Conservation (phyloP, 2,888 invertebrate species). For the Prosapia bicincta region DNA sequence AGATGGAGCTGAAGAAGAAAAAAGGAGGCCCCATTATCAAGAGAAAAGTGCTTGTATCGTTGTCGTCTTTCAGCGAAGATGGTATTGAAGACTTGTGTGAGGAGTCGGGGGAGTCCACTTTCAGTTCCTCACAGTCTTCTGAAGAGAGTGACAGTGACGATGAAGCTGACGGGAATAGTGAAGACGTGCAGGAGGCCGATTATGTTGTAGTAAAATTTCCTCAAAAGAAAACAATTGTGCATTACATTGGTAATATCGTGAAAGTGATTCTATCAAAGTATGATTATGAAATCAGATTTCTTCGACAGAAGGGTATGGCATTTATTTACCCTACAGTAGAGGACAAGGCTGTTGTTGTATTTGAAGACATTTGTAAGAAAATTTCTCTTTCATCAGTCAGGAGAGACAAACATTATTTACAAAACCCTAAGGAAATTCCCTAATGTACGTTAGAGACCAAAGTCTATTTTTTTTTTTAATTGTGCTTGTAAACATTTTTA, state of each 20-base stretch:
- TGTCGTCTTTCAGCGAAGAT: background rate
- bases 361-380: no score
- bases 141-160: no score
- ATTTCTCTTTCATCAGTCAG: no score
- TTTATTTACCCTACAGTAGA: background rate
- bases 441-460: no score
- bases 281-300: background rate
- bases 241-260: background rate
- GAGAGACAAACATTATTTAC: no score
- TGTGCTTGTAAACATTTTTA: no score
- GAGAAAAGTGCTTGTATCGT: background rate
- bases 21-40: slow-evolving; percentile 11
- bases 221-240: no score
- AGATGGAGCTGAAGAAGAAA: slow-evolving; percentile 34
- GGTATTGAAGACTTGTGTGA: background rate
- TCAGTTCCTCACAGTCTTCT: background rate
- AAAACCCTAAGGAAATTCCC: no score
- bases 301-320: background rate
- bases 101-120: slow-evolving; percentile 1
- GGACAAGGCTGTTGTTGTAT: background rate
- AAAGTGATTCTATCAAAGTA: background rate
- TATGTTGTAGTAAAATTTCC: background rate
- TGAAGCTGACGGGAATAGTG: background rate
- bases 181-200: background rate
- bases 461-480: no score